Evolutionary conservation across 2,888 invertebrate genomes (phyloP), one percentile per base, ranked within the genome.

Genomic region (Mimumesa dahlbomi): DNA sequence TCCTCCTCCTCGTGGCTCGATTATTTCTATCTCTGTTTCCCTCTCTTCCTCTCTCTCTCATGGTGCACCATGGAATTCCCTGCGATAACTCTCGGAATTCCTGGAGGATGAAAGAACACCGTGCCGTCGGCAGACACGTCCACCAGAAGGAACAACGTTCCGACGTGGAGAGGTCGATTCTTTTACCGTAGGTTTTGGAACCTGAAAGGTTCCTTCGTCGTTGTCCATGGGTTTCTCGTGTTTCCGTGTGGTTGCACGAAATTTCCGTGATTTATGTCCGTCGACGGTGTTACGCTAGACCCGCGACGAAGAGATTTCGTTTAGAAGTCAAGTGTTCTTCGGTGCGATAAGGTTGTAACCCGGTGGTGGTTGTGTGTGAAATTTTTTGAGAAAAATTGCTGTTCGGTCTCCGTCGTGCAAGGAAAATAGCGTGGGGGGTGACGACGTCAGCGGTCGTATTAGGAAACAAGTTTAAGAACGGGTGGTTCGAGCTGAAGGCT

Each of bases 41-140:
- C 13, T 34, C 43, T 11, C 34, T n/a, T 19, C 25, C 31, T 2
- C 29, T 29, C 46, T 18, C 38, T n/a, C 25, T 19, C n/a, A 16
- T 25, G 36, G 49, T 22, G 45, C 73, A 77, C 75, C 73, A 18
- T 52, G 57, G 71, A 69, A 82, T 79, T 75, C 75, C 73, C 64
- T 49, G 53, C 76, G 77, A 81, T 82, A 81, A 79, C 54, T 75
- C 77, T 71, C 57, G 56, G 72, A n/a, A 80, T 82, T 77, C 80
- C 72, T 69, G 38, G 49, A 52, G 61, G 76, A 75, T 73, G 72
- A 77, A 79, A 81, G 74, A 73, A 72, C 19, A 42, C 21, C 48
- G 36, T 18, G 59, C 56, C 71, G 64, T 56, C 64, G 64, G 52
- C 48, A 46, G 67, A 73, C n/a, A 74, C 34, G 58, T 63, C 58